These are phyloP conservation scores for Asbolus verrucosus DNA, from an alignment of 1,140 invertebrate genomes.

Conservation along the genomic window DNA sequence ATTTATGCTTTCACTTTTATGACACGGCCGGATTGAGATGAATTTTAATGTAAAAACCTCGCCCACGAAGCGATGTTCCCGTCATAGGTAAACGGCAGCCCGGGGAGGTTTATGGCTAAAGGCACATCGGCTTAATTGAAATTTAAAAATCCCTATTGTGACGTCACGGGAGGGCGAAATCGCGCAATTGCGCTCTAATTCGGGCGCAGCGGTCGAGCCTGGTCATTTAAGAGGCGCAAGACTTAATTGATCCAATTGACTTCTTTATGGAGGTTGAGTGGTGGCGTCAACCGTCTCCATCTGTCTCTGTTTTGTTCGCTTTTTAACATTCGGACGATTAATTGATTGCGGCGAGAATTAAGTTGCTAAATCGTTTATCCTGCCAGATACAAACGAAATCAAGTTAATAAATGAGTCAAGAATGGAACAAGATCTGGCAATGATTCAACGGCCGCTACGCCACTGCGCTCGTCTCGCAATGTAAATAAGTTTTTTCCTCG, in stretches of 20 bases:
- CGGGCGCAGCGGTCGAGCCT: background rate
- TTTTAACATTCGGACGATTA: no score
- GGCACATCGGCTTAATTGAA: no score
- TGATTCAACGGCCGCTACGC: background rate
- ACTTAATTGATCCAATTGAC: conserved; percentile 23
- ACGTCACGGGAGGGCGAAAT: background rate
- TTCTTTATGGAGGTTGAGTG: conserved; percentile 21
- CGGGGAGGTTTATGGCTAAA: no score
- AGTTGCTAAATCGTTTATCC: background rate
- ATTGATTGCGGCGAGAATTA: no score
- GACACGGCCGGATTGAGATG: no score
- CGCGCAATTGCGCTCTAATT: background rate
- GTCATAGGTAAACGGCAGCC: no score
- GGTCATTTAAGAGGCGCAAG: background rate
- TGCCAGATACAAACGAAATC: background rate
- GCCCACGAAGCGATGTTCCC: no score
- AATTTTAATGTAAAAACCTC: no score
- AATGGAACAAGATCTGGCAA: no score
- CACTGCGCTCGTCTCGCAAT: background rate
- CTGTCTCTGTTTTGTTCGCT: background rate
- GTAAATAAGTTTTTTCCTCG: conserved; percentile 18
- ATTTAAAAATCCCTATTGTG: no score
- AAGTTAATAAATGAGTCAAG: no score
- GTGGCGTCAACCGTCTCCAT: conserved; percentile 11
- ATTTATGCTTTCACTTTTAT: no score